phyloP scores from a whole-genome alignment of 1,140 invertebrate genomes.

The Trichoplusia ni region DNA sequence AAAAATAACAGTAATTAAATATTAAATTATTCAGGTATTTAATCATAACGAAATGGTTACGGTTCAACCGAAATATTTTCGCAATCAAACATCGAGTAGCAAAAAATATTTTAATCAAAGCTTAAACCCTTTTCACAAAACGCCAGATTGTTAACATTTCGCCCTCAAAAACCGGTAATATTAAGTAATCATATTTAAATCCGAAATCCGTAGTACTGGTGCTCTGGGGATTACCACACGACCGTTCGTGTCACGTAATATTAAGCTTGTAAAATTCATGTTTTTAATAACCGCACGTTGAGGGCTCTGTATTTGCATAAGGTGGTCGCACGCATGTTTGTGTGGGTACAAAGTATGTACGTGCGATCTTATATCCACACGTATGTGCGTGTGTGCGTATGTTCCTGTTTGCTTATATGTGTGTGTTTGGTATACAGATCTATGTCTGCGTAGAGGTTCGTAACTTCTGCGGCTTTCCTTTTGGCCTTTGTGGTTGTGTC shows the following conservation, averaged over 20 bases:
- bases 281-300: conserved; percentile 16
- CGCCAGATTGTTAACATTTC: conserved; percentile 23
- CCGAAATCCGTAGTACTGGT: conserved; percentile 23
- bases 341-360: too few relatives aligned
- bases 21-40: too few relatives aligned
- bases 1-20: too few relatives aligned
- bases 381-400: background rate
- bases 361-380: conserved; percentile 1
- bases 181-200: conserved; percentile 33
- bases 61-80: background rate
- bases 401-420: too few relatives aligned
- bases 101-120: background rate
- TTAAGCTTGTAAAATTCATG: conserved; percentile 28
- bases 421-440: too few relatives aligned
- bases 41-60: too few relatives aligned
- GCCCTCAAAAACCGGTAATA: conserved; percentile 20
- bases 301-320: conserved; percentile 16
- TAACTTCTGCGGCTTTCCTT: too few relatives aligned
- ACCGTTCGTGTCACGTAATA: conserved; percentile 17
- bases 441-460: too few relatives aligned
- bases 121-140: conserved; percentile 23
- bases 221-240: conserved; percentile 24
- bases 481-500: too few relatives aligned
- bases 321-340: too few relatives aligned
- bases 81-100: too few relatives aligned